A percentile compares a stretch with the other conserved stretches of the same genome.
Evolutionary conservation across 2,113 vertebrate genomes (phyloP).

Genomic region (Myiopsitta monachus): DNA sequence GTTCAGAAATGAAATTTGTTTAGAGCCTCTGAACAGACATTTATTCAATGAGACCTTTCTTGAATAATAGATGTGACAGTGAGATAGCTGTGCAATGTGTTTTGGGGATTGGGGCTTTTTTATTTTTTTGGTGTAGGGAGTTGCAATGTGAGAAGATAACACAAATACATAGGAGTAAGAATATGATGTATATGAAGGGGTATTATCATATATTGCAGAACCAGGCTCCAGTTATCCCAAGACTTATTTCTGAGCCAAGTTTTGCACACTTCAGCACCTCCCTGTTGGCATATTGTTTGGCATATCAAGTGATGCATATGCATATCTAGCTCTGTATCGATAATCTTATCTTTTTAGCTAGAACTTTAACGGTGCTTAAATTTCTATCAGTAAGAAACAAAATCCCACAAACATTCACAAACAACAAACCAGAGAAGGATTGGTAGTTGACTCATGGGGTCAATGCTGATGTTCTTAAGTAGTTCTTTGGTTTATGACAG

Average conservation of each 20-base stretch:
- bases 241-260: neutral
- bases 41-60: conserved; percentile 74
- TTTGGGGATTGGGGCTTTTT: neutral
- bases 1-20: conserved; percentile 79
- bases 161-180: neutral
- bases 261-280: neutral
- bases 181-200: neutral
- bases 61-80: conserved; percentile 73
- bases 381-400: neutral
- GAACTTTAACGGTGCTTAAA: neutral
- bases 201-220: neutral
- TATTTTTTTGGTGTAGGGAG: neutral
- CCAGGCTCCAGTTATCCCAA: neutral
- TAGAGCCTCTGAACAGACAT: conserved; percentile 73
- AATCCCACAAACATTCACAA: neutral
- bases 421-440: neutral
- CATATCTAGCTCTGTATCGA: neutral
- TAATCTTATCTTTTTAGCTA: neutral
- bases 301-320: neutral
- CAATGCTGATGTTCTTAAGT: neutral
- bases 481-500: neutral
- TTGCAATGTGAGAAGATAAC: neutral
- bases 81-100: conserved; percentile 34
- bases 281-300: neutral
- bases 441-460: neutral